Percentiles rank a stretch among this genome's conserved stretches.
Evolutionary conservation across 2,888 invertebrate genomes (phyloP).

Genomic region (Frankliniella intonsa): DNA sequence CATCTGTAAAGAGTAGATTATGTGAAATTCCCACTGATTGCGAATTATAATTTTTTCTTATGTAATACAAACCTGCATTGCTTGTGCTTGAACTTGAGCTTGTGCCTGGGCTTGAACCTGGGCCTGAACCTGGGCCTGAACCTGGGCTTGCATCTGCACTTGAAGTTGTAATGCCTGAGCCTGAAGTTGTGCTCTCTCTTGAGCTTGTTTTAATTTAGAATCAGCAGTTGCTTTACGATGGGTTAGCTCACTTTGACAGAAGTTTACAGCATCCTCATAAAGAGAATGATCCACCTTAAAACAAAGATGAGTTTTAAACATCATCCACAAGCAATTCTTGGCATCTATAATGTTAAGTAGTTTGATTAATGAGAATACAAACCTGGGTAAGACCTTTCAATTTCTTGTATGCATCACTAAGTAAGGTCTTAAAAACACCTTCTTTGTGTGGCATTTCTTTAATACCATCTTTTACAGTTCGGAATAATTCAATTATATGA

Average conservation of each 20-base stretch:
- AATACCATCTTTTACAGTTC: conserved; percentile 63
- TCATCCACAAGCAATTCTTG: not conserved
- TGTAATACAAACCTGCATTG: conserved; percentile 1
- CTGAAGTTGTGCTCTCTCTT: not conserved
- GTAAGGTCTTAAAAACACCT: conserved; percentile 56
- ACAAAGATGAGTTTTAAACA: conserved; percentile 36
- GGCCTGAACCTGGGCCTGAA: conserved; percentile 46
- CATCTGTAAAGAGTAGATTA: not conserved
- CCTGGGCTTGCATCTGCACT: conserved; percentile 45
- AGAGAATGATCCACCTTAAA: conserved; percentile 56
- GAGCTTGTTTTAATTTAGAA: not conserved
- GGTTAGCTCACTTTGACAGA: conserved; percentile 59
- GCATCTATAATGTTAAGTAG: conserved; percentile 11
- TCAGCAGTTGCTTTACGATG: not conserved
- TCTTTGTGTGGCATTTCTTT: conserved; percentile 60
- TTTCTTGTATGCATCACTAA: conserved; percentile 66
- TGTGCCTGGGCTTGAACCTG: conserved; percentile 45
- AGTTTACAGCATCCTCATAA: conserved; percentile 64
- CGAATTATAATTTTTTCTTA: not conserved
- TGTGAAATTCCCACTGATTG: not conserved
- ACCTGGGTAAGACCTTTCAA: conserved; percentile 55
- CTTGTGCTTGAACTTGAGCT: conserved; percentile 2
- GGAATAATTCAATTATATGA: conserved; percentile 51
- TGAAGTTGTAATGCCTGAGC: conserved; percentile 32
- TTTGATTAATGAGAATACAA: not conserved